Conservation (phyloP, 2,113 vertebrate species). For the Oreochromis tanganicae region DNA sequence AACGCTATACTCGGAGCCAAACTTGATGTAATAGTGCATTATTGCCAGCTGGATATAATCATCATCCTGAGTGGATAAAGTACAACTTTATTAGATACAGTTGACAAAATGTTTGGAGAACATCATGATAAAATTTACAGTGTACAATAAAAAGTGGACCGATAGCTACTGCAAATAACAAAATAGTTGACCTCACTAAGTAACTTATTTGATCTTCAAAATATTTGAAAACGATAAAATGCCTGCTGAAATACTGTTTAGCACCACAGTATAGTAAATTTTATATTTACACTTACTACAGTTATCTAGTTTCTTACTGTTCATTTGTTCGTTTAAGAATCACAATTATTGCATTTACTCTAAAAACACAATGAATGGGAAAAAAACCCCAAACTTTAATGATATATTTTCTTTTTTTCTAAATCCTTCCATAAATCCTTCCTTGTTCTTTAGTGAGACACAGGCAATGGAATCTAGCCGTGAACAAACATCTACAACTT, state of each 20-base stretch:
- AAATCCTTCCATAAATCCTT: neutral
- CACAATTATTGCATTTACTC: neutral
- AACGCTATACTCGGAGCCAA: constrained; percentile 58
- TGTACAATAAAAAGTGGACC: neutral
- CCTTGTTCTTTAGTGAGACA: neutral
- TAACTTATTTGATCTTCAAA: neutral
- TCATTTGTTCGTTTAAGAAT: neutral
- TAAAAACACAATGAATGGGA: neutral
- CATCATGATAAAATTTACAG: neutral
- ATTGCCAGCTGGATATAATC: constrained; percentile 82
- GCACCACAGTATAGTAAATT: neutral
- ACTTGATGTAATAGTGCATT: constrained; percentile 79
- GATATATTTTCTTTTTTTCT: neutral
- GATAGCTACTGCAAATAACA: neutral
- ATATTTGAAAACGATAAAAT: neutral
- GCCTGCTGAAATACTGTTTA: neutral
- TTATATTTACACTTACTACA: neutral
- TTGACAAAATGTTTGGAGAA: neutral
- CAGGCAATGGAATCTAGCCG: rapidly evolving
- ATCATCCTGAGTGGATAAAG: constrained; percentile 76
- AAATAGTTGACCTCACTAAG: neutral
- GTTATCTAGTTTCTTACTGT: neutral
- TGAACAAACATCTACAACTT: neutral
- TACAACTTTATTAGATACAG: neutral
- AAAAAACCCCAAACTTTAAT: neutral